Conservation (phyloP, 2,113 vertebrate genomes). For the Aphyosemion australe region DNA sequence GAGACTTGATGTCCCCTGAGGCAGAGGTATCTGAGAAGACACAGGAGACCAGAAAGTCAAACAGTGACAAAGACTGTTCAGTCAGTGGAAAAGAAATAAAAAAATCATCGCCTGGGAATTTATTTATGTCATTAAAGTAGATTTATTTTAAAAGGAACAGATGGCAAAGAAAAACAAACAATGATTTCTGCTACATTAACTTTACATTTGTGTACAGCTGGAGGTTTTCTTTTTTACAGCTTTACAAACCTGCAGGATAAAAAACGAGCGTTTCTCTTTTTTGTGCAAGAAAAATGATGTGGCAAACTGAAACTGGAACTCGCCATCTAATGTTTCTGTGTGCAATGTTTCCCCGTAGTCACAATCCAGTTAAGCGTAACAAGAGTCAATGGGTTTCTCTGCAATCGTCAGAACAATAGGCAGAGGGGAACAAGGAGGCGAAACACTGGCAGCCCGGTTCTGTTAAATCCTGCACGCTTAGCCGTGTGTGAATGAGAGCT, state of each 20-base stretch:
- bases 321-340: constrained; percentile 40
- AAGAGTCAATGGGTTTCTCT: constrained; percentile 44
- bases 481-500: constrained; percentile 35
- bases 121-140: constrained; percentile 19
- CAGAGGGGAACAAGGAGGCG: constrained; percentile 33
- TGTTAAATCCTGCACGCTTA: constrained; percentile 34
- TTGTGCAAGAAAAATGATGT: constrained; percentile 22
- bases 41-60: constrained; percentile 32
- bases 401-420: constrained; percentile 52
- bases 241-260: constrained; percentile 26
- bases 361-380: constrained; percentile 65
- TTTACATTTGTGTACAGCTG: constrained; percentile 37
- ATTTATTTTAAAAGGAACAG: constrained; percentile 12
- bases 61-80: constrained; percentile 15
- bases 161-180: constrained; percentile 32
- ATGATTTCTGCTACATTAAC: constrained; percentile 58
- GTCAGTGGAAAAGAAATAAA: constrained; percentile 9
- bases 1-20: constrained; percentile 81
- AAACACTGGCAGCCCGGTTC: constrained; percentile 26
- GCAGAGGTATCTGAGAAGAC: constrained; percentile 85
- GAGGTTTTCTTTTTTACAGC: constrained; percentile 50
- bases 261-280: constrained; percentile 23
- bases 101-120: constrained; percentile 14
- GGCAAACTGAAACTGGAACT: constrained; percentile 46
- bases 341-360: constrained; percentile 38